These are phyloP conservation scores for Heliconius cydno DNA, from an alignment of 2,888 invertebrate species.

Conservation along the genomic window DNA sequence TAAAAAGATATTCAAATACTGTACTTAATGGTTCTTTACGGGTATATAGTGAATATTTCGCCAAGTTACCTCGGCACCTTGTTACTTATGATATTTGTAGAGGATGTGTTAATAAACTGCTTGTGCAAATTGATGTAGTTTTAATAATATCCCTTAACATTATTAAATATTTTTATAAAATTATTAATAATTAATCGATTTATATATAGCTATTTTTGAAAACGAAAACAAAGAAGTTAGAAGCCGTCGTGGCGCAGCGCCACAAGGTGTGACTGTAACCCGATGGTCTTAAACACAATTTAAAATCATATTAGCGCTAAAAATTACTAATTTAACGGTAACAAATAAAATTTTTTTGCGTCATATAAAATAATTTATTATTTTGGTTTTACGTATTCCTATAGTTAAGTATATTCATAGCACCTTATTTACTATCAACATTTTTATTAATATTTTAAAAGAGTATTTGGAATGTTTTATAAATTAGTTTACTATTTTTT, in stretches of 20 bases:
- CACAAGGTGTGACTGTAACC: too few species aligned
- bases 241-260: too few species aligned
- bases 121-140: not conserved
- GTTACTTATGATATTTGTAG: not conserved
- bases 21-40: constrained; percentile 5
- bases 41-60: not conserved
- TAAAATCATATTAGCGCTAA: too few species aligned
- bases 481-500: not conserved
- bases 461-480: not conserved
- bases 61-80: not conserved
- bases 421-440: not conserved
- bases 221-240: too few species aligned
- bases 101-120: not conserved
- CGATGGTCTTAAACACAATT: too few species aligned
- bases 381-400: not conserved
- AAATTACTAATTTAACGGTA: too few species aligned
- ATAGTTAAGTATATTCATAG: too few species aligned
- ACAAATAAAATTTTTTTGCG: too few species aligned
- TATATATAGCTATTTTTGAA: too few species aligned
- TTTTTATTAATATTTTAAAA: not conserved
- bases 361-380: not conserved
- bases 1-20: not conserved
- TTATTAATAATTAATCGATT: too few species aligned
- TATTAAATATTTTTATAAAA: too few species aligned
- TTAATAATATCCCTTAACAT: not conserved